Conservation (phyloP, 2,113 vertebrate genomes). For the Actenoides lindsayi region DNA sequence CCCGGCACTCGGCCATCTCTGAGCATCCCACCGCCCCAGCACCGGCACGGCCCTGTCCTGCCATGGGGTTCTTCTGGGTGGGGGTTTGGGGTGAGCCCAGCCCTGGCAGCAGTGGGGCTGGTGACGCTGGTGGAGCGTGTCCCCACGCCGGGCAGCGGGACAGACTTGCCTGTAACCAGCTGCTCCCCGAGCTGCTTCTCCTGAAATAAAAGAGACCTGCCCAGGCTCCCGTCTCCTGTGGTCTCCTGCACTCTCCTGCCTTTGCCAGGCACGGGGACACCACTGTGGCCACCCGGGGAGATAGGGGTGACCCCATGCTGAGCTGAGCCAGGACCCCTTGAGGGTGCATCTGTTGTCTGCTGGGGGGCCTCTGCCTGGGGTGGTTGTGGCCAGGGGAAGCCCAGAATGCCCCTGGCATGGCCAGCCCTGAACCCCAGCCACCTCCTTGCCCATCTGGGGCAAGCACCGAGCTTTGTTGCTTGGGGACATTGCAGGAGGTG, state of each 20-base stretch:
- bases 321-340: not conserved
- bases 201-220: slow-evolving; percentile 40
- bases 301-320: accelerated
- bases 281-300: not conserved
- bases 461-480: not conserved
- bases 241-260: not conserved
- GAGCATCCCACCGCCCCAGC: not conserved
- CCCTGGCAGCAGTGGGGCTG: accelerated
- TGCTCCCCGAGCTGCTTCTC: not conserved
- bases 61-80: accelerated
- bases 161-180: not conserved
- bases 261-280: not conserved
- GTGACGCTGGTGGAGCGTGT: not conserved
- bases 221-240: not conserved
- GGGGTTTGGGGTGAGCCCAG: not conserved
- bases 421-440: not conserved
- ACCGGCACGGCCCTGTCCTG: not conserved
- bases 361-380: not conserved
- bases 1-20: accelerated
- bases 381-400: no score
- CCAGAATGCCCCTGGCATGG: not conserved
- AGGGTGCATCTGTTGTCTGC: not conserved
- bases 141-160: not conserved
- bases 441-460: not conserved
- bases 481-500: not conserved